phyloP scores from a whole-genome alignment of 2,797 vertebrate genomes.

The Pseudopleuronectes americanus region DNA sequence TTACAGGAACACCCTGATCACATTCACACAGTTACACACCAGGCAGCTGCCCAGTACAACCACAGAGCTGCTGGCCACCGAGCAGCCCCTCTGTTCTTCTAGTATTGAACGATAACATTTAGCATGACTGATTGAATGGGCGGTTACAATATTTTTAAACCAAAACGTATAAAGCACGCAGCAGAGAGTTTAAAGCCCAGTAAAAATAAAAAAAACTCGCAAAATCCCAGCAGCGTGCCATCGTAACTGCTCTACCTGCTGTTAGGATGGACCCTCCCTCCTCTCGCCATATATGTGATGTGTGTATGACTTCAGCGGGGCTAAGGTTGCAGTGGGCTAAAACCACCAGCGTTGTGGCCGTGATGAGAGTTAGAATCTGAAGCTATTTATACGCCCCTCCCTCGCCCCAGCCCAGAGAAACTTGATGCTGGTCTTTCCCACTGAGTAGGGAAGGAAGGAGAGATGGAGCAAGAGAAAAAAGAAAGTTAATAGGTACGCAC shows the following conservation, averaged over 20 bases:
- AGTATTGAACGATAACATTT: not conserved
- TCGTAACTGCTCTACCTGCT: constrained; percentile 58
- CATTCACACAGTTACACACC: not conserved
- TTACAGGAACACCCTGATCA: too few relatives aligned
- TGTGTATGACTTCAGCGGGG: constrained; percentile 51
- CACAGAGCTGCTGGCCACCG: not conserved
- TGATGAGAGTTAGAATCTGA: constrained; percentile 62
- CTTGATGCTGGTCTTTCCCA: constrained; percentile 74
- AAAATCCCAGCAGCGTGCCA: constrained; percentile 28
- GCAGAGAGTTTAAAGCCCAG: constrained; percentile 49
- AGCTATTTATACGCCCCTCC: constrained; percentile 75
- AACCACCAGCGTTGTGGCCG: constrained; percentile 65
- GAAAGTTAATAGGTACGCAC: constrained; percentile 33
- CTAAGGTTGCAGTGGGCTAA: constrained; percentile 66
- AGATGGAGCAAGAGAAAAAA: constrained; percentile 22
- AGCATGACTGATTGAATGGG: not conserved
- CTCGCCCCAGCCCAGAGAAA: constrained; percentile 61
- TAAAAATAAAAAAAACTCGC: constrained; percentile 60
- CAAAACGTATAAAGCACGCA: not conserved
- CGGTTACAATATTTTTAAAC: not conserved
- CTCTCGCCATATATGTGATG: constrained; percentile 27
- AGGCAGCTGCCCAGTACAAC: not conserved
- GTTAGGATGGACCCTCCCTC: constrained; percentile 15
- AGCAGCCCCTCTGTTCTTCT: not conserved
- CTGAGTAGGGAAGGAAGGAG: constrained; percentile 46